A percentile compares a stretch with the other conserved stretches of the same genome.
These are phyloP conservation scores for Ooceraea biroi DNA, from an alignment of 1,140 invertebrate species.

Conservation along the genomic window DNA sequence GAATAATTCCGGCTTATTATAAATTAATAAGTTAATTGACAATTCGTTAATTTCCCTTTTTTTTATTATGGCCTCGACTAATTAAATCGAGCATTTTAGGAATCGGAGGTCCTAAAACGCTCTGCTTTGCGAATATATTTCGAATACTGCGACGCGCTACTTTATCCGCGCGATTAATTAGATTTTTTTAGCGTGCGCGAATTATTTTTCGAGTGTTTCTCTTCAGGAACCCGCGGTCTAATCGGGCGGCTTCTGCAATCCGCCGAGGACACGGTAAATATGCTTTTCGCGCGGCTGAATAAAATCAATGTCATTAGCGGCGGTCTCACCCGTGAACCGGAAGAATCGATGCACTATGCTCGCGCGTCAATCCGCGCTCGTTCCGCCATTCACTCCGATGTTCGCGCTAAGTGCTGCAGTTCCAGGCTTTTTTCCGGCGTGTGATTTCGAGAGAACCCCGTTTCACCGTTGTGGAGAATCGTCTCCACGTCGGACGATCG, in stretches of 20 bases:
- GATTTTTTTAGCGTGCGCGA: not conserved
- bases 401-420: not conserved
- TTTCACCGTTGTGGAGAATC: not conserved
- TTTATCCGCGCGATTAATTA: conserved; percentile 17
- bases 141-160: not conserved
- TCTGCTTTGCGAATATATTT: not conserved
- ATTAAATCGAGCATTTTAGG: too few species aligned
- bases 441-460: not conserved
- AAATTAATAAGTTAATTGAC: too few species aligned
- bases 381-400: not conserved
- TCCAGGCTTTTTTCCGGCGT: not conserved
- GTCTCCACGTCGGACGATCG: not conserved
- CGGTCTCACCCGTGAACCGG: not conserved
- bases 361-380: not conserved
- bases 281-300: conserved; percentile 33
- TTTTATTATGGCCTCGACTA: too few species aligned
- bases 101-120: too few species aligned
- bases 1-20: not conserved
- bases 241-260: conserved; percentile 3
- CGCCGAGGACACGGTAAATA: not conserved
- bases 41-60: too few species aligned
- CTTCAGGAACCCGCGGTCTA: not conserved
- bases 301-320: conserved; percentile 34
- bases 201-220: conserved; percentile 10
- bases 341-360: conserved; percentile 28